Evolutionary conservation across 2,797 vertebrate species (phyloP).

Genomic region (Platalea minor): DNA sequence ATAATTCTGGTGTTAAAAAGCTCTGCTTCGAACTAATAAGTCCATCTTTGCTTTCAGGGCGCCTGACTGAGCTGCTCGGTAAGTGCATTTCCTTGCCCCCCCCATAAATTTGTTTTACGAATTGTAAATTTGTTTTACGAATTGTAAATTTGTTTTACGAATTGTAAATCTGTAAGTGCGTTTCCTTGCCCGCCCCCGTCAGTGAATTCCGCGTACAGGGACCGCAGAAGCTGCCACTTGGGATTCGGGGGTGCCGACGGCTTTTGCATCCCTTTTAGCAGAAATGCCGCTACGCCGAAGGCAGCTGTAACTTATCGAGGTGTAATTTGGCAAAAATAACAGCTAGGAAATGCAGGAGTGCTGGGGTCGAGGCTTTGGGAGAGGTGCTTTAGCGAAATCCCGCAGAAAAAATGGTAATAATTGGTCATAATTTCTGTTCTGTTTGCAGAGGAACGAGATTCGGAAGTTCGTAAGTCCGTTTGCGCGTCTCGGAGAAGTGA

Average conservation of each 20-base stretch:
- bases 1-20: neutral
- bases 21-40: fast-evolving
- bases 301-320: too few relatives aligned
- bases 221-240: too few relatives aligned
- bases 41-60: neutral
- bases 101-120: too few relatives aligned
- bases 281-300: neutral
- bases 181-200: neutral
- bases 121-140: too few relatives aligned
- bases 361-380: neutral
- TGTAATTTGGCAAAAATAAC: neutral
- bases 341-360: neutral
- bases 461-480: neutral
- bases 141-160: too few relatives aligned
- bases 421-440: neutral
- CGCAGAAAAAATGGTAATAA: fast-evolving
- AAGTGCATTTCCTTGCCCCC: neutral
- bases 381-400: too few relatives aligned
- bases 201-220: fast-evolving
- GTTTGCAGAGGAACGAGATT: neutral
- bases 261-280: too few relatives aligned
- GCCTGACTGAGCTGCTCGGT: neutral
- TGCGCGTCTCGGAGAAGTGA: too few relatives aligned
- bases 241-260: neutral
- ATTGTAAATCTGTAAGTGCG: neutral